Evolutionary conservation across 2,113 vertebrate species (phyloP).

Genomic region (Numenius arquata): DNA sequence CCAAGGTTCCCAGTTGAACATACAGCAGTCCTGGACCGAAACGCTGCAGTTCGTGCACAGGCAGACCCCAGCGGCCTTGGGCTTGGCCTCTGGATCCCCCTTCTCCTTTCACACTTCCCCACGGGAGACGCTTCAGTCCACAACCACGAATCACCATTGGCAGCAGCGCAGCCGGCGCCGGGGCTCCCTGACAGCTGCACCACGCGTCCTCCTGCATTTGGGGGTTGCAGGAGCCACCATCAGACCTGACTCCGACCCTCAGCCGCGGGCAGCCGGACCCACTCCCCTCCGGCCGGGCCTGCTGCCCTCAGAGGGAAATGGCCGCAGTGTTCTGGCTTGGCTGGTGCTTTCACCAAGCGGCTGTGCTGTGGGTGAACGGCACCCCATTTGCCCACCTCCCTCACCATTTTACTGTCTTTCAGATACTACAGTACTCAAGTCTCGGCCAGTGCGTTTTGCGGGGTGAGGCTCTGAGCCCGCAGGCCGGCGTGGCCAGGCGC

Average conservation of each 20-base stretch:
- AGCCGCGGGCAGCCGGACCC: fast-evolving
- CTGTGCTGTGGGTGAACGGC: fast-evolving
- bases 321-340: neutral
- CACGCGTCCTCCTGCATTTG: neutral
- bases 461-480: fast-evolving
- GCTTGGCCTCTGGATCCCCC: neutral
- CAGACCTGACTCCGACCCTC: neutral
- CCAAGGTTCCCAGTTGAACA: neutral
- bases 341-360: neutral
- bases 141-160: neutral
- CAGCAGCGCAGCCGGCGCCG: neutral
- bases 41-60: fast-evolving
- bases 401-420: neutral
- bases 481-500: fast-evolving
- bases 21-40: neutral
- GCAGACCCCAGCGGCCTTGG: neutral
- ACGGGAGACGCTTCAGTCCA: fast-evolving
- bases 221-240: neutral
- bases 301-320: fast-evolving
- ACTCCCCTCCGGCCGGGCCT: fast-evolving
- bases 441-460: fast-evolving
- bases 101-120: neutral
- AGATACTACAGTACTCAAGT: fast-evolving
- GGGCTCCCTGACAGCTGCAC: fast-evolving
- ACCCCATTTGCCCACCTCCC: fast-evolving